phyloP scores from a whole-genome alignment of 1,140 invertebrate species.

The Papilio dardanus region DNA sequence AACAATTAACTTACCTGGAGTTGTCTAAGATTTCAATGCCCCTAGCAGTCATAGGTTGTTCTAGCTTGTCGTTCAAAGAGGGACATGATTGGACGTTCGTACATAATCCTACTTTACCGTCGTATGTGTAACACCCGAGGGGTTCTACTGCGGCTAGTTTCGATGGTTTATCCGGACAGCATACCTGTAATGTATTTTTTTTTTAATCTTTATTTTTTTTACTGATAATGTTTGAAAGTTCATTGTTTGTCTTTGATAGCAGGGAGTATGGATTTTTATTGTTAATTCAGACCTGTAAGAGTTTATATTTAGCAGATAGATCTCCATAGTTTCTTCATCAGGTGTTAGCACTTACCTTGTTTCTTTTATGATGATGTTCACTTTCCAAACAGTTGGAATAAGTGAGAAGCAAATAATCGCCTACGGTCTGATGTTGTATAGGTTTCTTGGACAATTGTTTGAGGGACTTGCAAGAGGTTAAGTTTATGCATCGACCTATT shows the following conservation, averaged over 20 bases:
- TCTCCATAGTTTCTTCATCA: too few species aligned
- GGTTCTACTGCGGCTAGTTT: background rate
- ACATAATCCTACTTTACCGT: background rate
- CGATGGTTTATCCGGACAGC: background rate
- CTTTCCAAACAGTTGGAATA: background rate
- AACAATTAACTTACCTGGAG: too few species aligned
- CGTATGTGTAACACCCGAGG: background rate
- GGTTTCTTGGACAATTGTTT: background rate
- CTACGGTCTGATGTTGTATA: background rate
- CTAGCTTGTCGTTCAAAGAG: background rate
- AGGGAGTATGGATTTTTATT: too few species aligned
- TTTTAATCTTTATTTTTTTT: too few species aligned
- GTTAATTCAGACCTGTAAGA: too few species aligned
- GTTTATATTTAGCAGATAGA: too few species aligned
- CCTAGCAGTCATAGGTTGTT: background rate
- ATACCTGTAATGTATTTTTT: conserved; percentile 5
- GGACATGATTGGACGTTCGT: background rate
- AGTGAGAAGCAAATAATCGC: background rate
- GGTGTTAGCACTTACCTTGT: background rate
- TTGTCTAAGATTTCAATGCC: background rate
- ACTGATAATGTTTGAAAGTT: too few species aligned
- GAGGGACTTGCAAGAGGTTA: background rate
- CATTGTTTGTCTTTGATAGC: too few species aligned
- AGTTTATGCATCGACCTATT: background rate
- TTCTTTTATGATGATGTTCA: background rate